Conservation (phyloP, 2,113 vertebrate genomes). For the Ranitomeya variabilis region DNA sequence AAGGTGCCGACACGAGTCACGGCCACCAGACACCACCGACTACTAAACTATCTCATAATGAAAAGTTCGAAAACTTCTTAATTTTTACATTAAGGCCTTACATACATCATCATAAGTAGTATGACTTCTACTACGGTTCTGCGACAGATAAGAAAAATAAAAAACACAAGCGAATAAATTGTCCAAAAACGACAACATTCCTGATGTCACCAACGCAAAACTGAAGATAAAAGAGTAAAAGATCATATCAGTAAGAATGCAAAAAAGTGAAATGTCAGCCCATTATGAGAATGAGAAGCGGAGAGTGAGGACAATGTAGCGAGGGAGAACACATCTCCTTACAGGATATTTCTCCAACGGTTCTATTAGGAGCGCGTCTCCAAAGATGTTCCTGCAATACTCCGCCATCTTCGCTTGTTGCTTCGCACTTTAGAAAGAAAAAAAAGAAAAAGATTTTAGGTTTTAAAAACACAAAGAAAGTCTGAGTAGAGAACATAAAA, state of each 20-base stretch:
- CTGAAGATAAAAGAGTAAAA: background rate
- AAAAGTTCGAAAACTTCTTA: too few species aligned
- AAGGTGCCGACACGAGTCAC: too few species aligned
- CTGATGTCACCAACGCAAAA: background rate
- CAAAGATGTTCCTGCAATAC: conserved; percentile 87
- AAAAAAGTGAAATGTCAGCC: background rate
- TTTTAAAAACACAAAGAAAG: background rate
- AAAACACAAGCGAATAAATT: too few species aligned
- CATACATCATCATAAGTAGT: background rate
- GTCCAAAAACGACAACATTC: too few species aligned
- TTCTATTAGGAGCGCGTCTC: conserved; percentile 84
- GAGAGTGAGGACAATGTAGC: background rate
- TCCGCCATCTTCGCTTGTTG: conserved; percentile 93
- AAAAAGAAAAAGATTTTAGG: background rate
- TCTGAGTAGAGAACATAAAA: background rate
- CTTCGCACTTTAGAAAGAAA: conserved; percentile 70
- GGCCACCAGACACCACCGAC: too few species aligned
- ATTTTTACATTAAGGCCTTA: background rate
- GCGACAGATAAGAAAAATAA: too few species aligned
- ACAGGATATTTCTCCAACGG: conserved; percentile 88
- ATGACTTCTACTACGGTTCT: background rate
- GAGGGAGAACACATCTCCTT: conserved; percentile 47
- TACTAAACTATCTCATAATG: too few species aligned
- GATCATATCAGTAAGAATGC: background rate
- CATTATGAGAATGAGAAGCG: background rate